Evolutionary conservation across 1,140 invertebrate genomes (phyloP), one percentile per base, ranked within the genome.

Genomic region (Hydropsyche tenuis): DNA sequence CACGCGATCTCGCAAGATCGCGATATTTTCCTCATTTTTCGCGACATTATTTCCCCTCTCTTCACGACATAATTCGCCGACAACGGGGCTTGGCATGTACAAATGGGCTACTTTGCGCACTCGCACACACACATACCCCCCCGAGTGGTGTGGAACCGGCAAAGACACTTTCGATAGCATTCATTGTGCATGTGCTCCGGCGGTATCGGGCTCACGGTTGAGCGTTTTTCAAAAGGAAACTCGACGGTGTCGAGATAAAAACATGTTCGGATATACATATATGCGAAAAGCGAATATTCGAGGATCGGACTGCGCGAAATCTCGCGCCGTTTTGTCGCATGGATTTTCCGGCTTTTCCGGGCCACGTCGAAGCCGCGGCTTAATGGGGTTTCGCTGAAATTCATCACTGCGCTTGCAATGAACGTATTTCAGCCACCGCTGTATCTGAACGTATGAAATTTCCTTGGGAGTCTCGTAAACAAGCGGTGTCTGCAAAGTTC

Each of bases 161-260:
- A 25, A 22, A 60, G 56, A 60, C 56, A 60, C 56, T 68, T 69
- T 73, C 60, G 72, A 73, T 74, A 69, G 73, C 51, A 74, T 74
- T 72, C 51, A 74, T 74, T 72, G 53, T 73, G 74, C 46, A 75
- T 42, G 70, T 73, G 71, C 64, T 75, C 22, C 48, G 45, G n/a
- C 71, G 70, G 66, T 75, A 75, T 75, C 74, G 63, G 69, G 37
- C 65, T 75, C 65, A 72, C 25, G 65, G 75, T 51, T 75, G 72
- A 76, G 69, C 51, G 72, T 73, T 63, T 73, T 70, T 71, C 56
- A 65, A 71, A 73, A 76, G 69, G 72, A 76, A 73, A 76, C 68
- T 76, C 72, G 53, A 73, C 66, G 72, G 18, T 14, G 66, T 16
- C 69, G 71, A 76, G 69, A 76, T 73, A 69, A 73, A 76, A 73